Conservation (phyloP, 2,797 vertebrate genomes). For the Coregonus sp. region DNA sequence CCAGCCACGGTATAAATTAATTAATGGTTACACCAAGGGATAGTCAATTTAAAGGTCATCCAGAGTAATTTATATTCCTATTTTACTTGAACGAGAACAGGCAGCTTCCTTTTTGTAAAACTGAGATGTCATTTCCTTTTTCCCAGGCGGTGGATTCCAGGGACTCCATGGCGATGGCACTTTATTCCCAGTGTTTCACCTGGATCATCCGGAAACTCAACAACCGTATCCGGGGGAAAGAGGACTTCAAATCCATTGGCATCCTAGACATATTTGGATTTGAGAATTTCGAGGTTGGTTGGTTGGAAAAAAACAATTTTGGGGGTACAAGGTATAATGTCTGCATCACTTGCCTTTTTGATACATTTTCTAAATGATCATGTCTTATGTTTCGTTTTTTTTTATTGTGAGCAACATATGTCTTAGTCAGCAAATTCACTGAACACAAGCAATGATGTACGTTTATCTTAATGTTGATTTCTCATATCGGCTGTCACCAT, state of each 20-base stretch:
- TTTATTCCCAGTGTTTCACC: conserved; percentile 95
- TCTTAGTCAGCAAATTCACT: too few relatives aligned
- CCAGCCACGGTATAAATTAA: neutral
- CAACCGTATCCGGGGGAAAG: conserved; percentile 86
- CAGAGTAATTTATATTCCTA: too few relatives aligned
- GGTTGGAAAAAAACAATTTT: conserved; percentile 2
- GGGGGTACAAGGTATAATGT: too few relatives aligned
- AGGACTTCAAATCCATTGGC: conserved; percentile 92
- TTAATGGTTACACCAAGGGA: neutral
- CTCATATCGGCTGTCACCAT: neutral
- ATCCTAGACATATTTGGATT: conserved; percentile 99
- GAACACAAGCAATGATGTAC: neutral
- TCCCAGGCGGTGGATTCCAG: conserved; percentile 90
- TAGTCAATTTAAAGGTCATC: too few relatives aligned
- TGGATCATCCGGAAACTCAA: conserved; percentile 96
- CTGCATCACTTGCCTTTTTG: too few relatives aligned
- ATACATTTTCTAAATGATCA: too few relatives aligned
- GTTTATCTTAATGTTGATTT: conserved; percentile 1
- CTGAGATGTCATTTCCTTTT: neutral
- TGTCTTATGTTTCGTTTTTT: too few relatives aligned
- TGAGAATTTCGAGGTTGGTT: conserved; percentile 97
- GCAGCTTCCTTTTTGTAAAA: neutral
- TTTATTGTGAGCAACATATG: too few relatives aligned
- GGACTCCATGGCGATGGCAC: conserved; percentile 97
- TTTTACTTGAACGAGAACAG: neutral